A percentile compares a stretch with the other conserved stretches of the same genome.
phyloP scores from a whole-genome alignment of 2,888 invertebrate species.

The Linnaemya vulpina region DNA sequence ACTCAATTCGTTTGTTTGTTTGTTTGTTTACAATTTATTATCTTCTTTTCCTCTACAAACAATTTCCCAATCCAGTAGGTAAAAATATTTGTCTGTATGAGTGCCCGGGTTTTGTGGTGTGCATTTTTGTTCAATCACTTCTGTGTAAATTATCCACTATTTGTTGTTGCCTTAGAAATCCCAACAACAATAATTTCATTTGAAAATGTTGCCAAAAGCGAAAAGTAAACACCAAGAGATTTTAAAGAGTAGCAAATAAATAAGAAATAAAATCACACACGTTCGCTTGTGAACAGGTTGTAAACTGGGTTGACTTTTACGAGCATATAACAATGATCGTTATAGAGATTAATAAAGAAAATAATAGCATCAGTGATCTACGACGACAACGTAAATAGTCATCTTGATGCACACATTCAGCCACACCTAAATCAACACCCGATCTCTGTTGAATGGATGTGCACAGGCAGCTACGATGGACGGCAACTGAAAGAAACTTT shows the following conservation, averaged over 20 bases:
- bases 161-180: constrained; percentile 50
- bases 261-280: constrained; percentile 45
- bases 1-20: not conserved
- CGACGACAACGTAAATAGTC: not conserved
- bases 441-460: not conserved
- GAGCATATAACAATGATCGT: not conserved
- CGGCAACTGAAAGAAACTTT: constrained; percentile 24
- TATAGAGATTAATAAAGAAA: constrained; percentile 28
- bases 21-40: constrained; percentile 1
- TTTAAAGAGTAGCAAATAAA: not conserved
- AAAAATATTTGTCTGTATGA: not conserved
- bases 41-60: not conserved
- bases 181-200: constrained; percentile 44
- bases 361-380: constrained; percentile 8
- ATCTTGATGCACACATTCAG: constrained; percentile 50
- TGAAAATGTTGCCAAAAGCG: constrained; percentile 56
- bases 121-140: not conserved
- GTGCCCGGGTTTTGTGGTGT: not conserved
- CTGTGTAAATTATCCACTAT: not conserved
- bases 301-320: constrained; percentile 68
- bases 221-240: constrained; percentile 12
- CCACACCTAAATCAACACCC: constrained; percentile 60
- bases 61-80: not conserved
- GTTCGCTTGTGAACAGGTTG: constrained; percentile 62
- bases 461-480: not conserved